Percentiles rank a stretch among this genome's conserved stretches.
These are phyloP conservation scores for Paraescarpia echinospica DNA, from an alignment of 1,140 invertebrate genomes.

Conservation along the genomic window DNA sequence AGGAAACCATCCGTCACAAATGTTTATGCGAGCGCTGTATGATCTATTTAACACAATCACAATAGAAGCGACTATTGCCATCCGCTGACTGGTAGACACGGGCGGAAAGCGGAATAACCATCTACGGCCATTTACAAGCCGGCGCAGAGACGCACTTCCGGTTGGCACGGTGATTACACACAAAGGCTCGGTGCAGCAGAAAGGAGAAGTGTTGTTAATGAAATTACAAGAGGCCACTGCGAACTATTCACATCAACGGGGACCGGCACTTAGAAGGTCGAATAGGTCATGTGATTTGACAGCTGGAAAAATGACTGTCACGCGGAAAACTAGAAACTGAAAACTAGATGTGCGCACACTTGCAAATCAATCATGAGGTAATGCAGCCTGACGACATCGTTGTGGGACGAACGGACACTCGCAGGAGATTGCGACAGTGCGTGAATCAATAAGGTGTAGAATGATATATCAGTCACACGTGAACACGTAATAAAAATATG, in stretches of 20 bases:
- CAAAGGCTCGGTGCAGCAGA: background rate
- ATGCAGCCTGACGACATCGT: background rate
- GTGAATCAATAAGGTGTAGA: background rate
- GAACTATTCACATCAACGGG: background rate
- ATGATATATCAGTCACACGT: background rate
- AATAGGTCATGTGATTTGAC: background rate
- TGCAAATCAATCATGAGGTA: background rate
- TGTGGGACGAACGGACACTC: background rate
- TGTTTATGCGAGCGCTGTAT: background rate
- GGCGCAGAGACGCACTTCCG: background rate
- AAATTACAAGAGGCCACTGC: background rate
- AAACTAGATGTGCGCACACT: background rate
- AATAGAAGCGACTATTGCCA: background rate
- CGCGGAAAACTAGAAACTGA: background rate
- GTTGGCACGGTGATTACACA: background rate
- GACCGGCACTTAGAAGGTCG: background rate
- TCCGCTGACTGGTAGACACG: background rate
- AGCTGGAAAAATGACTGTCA: background rate
- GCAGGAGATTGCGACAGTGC: background rate
- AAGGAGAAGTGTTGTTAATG: background rate
- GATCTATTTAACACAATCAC: background rate
- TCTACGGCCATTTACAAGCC: background rate
- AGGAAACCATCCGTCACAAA: background rate
- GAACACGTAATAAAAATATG: background rate
- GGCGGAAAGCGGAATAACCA: background rate